Evolutionary conservation across 2,797 vertebrate genomes (phyloP).

Genomic region (Xerus rutilus): DNA sequence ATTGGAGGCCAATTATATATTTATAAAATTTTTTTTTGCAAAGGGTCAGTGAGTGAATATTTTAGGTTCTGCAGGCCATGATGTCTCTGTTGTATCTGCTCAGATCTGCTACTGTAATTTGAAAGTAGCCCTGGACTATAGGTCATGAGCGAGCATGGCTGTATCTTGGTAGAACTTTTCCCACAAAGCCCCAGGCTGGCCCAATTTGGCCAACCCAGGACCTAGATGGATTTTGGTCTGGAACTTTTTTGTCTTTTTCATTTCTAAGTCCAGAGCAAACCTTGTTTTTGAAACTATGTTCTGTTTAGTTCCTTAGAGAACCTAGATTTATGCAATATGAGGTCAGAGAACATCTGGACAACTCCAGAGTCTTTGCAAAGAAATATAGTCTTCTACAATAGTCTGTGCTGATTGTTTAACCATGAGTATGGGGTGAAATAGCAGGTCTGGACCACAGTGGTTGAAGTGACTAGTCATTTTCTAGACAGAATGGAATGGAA

Average conservation of each 20-base stretch:
- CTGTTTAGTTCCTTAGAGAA: not conserved
- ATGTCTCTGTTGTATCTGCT: not conserved
- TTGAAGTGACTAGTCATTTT: not conserved
- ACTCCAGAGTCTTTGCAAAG: not conserved
- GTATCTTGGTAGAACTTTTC: not conserved
- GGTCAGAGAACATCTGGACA: not conserved
- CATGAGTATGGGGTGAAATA: not conserved
- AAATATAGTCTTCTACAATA: not conserved
- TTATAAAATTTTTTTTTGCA: not conserved
- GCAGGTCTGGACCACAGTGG: not conserved
- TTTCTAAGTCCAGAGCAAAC: not conserved
- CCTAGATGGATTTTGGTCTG: not conserved
- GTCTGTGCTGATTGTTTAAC: not conserved
- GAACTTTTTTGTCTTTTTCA: slow-evolving; percentile 17
- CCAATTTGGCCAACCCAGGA: not conserved
- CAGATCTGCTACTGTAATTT: not conserved
- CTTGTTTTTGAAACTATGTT: not conserved
- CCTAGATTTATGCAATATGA: slow-evolving; percentile 1
- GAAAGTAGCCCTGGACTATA: not conserved
- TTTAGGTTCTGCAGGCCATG: not conserved
- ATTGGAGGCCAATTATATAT: not conserved
- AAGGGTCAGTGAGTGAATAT: not conserved
- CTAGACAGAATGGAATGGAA: not conserved
- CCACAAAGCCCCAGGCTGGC: not conserved
- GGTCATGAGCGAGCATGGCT: not conserved